These are phyloP conservation scores for Neodiprion virginianus DNA, from an alignment of 1,140 invertebrate genomes.

Conservation along the genomic window DNA sequence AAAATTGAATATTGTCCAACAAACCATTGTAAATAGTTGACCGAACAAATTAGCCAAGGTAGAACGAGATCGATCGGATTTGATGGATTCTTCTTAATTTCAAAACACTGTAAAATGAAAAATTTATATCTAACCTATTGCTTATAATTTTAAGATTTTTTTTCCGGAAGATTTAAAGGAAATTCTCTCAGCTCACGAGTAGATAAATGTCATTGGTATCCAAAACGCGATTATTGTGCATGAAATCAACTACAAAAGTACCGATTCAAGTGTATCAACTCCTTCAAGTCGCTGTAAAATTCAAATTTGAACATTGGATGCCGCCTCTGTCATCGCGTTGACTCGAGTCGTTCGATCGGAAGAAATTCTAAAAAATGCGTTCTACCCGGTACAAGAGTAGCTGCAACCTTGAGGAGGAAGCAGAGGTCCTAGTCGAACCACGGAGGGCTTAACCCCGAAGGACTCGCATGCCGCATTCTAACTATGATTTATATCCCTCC, in stretches of 20 bases:
- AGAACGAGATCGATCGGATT: neutral
- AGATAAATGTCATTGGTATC: neutral
- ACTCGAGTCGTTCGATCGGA: too few relatives aligned
- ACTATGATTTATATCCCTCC: neutral
- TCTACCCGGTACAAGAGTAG: neutral
- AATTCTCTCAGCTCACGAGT: neutral
- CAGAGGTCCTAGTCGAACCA: neutral
- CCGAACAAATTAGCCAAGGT: neutral
- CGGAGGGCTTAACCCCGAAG: neutral
- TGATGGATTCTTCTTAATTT: neutral
- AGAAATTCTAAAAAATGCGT: too few relatives aligned
- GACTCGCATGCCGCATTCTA: neutral
- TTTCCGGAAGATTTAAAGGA: neutral
- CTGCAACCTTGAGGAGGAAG: neutral
- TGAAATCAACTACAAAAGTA: neutral
- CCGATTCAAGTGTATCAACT: neutral
- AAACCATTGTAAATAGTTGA: neutral
- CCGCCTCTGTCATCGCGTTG: too few relatives aligned
- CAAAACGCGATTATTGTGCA: neutral
- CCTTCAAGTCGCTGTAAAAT: neutral
- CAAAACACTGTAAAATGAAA: neutral
- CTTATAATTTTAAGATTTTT: neutral
- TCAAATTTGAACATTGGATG: too few relatives aligned
- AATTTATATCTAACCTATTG: neutral
- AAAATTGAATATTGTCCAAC: neutral